Evolutionary conservation across 2,888 invertebrate genomes (phyloP).

Genomic region (Augochlorella aurata): DNA sequence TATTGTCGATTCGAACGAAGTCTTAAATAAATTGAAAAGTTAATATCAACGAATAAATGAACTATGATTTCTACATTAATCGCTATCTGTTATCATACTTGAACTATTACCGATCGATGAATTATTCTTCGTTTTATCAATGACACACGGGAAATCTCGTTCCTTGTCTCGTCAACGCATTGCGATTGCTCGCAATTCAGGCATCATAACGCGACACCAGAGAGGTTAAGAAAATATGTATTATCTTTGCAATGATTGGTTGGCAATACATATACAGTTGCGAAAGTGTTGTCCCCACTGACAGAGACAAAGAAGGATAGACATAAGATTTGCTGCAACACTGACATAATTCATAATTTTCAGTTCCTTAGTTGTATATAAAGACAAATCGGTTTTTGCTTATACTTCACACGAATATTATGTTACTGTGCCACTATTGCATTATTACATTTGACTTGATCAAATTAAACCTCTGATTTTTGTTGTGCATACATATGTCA

Average conservation of each 20-base stretch:
- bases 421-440: too few species aligned
- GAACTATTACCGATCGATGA: conserved; percentile 29
- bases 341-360: neutral
- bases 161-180: neutral
- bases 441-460: too few species aligned
- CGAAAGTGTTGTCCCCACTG: neutral
- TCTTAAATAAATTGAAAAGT: neutral
- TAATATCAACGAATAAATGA: neutral
- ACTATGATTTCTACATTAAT: neutral
- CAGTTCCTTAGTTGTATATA: too few species aligned
- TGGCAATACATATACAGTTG: neutral
- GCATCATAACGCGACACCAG: neutral
- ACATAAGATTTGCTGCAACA: neutral
- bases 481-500: too few species aligned
- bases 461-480: too few species aligned
- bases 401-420: too few species aligned
- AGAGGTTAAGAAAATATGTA: neutral
- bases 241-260: neutral
- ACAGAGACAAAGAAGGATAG: neutral
- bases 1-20: neutral
- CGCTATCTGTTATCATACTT: neutral
- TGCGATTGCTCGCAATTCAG: neutral
- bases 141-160: neutral
- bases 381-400: too few species aligned
- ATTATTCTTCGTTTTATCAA: conserved; percentile 29